phyloP scores from a whole-genome alignment of 1,140 invertebrate species.

The Lutraria rhynchaena region DNA sequence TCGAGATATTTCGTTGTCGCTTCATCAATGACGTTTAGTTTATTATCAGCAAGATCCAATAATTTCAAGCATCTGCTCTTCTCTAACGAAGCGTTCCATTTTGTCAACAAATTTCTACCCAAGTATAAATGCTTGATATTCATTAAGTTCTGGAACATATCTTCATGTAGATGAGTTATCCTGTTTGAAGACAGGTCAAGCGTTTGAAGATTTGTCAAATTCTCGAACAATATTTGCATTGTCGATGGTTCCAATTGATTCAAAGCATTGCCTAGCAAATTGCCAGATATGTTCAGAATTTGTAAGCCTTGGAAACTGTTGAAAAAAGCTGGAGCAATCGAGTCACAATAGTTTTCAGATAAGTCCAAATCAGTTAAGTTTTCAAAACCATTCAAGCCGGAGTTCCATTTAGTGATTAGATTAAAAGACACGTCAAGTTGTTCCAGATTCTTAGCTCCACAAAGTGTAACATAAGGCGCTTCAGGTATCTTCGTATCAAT shows the following conservation, averaged over 20 bases:
- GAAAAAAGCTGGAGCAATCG: background rate
- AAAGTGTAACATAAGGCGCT: background rate
- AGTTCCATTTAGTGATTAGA: slow-evolving; percentile 19
- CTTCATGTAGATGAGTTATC: background rate
- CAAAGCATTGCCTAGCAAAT: background rate
- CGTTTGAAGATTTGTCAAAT: background rate
- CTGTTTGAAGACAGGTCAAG: slow-evolving; percentile 25
- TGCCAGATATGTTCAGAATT: slow-evolving; percentile 24
- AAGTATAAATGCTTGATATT: slow-evolving; percentile 15
- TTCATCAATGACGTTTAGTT: background rate
- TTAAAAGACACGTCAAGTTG: slow-evolving; percentile 32
- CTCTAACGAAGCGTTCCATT: slow-evolving; percentile 3
- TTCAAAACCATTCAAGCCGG: background rate
- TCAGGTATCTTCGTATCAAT: background rate
- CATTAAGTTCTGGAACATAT: slow-evolving; percentile 9
- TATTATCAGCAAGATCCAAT: slow-evolving; percentile 18
- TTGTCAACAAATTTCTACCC: background rate
- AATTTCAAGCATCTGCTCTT: background rate
- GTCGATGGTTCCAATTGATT: background rate
- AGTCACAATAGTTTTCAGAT: slow-evolving; percentile 33
- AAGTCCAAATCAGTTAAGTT: slow-evolving; percentile 13
- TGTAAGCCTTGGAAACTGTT: background rate
- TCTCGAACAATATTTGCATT: background rate
- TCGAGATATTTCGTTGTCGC: slow-evolving; percentile 13
- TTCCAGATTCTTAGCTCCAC: background rate